Evolutionary conservation across 1,140 invertebrate species (phyloP).

Genomic region (Zaprionus camerounensis): DNA sequence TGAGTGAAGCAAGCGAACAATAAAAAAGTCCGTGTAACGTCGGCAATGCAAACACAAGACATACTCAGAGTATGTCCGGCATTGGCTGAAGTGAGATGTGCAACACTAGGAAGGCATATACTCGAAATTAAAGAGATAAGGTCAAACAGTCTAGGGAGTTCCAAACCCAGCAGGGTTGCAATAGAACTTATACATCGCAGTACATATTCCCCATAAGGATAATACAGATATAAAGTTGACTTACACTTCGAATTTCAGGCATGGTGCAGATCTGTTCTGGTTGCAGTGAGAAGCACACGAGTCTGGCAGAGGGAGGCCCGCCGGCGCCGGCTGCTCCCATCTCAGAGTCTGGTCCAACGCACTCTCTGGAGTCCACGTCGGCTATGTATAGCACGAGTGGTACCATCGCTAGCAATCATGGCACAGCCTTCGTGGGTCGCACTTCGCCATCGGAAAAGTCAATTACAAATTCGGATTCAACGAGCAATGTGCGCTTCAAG

Average conservation of each 20-base stretch:
- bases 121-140: too few relatives aligned
- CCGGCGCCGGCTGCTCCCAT: conserved; percentile 15
- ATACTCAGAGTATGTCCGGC: too few relatives aligned
- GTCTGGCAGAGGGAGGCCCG: conserved; percentile 71
- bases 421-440: conserved; percentile 54
- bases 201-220: too few relatives aligned
- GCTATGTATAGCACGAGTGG: conserved; percentile 58
- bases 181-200: too few relatives aligned
- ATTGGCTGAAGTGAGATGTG: too few relatives aligned
- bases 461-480: conserved; percentile 79
- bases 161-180: too few relatives aligned
- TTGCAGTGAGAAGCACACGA: conserved; percentile 86
- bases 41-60: too few relatives aligned
- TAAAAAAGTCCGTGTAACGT: too few relatives aligned
- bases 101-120: too few relatives aligned
- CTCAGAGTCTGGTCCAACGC: conserved; percentile 45
- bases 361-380: conserved; percentile 55
- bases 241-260: conserved; percentile 64
- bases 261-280: conserved; percentile 94
- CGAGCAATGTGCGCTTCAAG: conserved; percentile 83
- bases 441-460: conserved; percentile 82
- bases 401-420: conserved; percentile 38
- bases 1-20: conserved; percentile 51
- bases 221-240: too few relatives aligned
- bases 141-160: too few relatives aligned